phyloP scores from a whole-genome alignment of 2,888 invertebrate species.

The Caenorhabditis becei region DNA sequence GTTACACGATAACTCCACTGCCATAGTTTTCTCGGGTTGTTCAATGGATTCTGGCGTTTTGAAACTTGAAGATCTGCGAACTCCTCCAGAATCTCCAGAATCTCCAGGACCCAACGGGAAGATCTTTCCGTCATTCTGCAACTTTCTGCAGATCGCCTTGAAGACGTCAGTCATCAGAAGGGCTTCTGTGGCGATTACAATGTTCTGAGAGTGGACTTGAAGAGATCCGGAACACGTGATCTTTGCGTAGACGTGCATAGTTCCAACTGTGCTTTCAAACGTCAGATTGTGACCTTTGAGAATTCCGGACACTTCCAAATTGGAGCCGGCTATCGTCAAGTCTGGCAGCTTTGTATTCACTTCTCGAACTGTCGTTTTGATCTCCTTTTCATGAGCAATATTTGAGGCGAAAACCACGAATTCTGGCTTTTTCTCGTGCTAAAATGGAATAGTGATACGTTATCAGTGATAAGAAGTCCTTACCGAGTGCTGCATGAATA shows the following conservation, averaged over 20 bases:
- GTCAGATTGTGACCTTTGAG: slow-evolving; percentile 67
- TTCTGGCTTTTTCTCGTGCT: slow-evolving; percentile 71
- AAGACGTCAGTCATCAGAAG: slow-evolving; percentile 63
- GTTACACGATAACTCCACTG: slow-evolving; percentile 50
- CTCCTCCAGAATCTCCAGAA: slow-evolving; percentile 37
- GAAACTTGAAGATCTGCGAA: no score
- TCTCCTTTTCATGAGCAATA: slow-evolving; percentile 65
- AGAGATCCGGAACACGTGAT: slow-evolving; percentile 55
- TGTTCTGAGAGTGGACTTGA: slow-evolving; percentile 65
- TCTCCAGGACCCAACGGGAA: slow-evolving; percentile 56
- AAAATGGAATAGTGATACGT: slow-evolving; percentile 14
- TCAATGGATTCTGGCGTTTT: not conserved
- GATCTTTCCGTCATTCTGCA: slow-evolving; percentile 70
- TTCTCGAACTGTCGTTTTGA: slow-evolving; percentile 71
- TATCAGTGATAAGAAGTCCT: not conserved
- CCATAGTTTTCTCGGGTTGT: slow-evolving; percentile 30
- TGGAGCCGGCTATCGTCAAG: slow-evolving; percentile 69
- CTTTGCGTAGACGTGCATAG: slow-evolving; percentile 72
- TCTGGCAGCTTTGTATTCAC: slow-evolving; percentile 65
- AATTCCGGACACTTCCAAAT: slow-evolving; percentile 70
- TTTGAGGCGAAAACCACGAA: slow-evolving; percentile 65
- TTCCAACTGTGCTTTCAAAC: slow-evolving; percentile 70
- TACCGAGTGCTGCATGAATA: slow-evolving; percentile 66
- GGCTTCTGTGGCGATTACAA: slow-evolving; percentile 71
- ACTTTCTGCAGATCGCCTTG: slow-evolving; percentile 63